Evolutionary conservation across 2,888 invertebrate species (phyloP).

Genomic region (Periphyllus acericola): DNA sequence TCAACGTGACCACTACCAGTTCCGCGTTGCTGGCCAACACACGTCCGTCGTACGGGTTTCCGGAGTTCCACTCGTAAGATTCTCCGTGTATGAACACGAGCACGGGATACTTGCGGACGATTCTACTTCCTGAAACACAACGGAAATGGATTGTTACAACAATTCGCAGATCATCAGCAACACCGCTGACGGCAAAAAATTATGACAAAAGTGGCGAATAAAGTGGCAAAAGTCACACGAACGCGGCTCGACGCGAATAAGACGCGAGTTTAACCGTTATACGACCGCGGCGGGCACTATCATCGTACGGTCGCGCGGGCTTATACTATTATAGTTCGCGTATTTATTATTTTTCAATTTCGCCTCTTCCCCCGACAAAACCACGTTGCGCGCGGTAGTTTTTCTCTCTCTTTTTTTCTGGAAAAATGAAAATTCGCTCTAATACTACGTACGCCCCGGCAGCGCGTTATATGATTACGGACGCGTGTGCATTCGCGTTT

Average conservation of each 20-base stretch:
- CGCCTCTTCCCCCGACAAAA: neutral
- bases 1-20: conserved; percentile 81
- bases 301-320: no score
- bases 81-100: conserved; percentile 94
- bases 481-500: neutral
- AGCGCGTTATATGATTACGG: neutral
- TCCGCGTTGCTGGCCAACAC: conserved; percentile 93
- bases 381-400: neutral
- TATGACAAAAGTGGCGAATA: no score
- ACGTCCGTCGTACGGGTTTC: conserved; percentile 97
- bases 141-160: neutral
- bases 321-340: neutral
- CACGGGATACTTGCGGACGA: conserved; percentile 78
- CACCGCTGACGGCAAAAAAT: no score
- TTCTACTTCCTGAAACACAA: conserved; percentile 64
- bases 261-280: neutral
- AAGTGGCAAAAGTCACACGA: no score
- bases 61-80: conserved; percentile 98
- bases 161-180: no score
- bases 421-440: neutral
- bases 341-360: conserved; percentile 52
- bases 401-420: neutral
- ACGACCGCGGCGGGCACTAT: neutral
- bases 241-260: neutral
- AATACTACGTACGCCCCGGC: neutral